Evolutionary conservation across 2,888 invertebrate genomes (phyloP).

Genomic region (Marasmarcha lunaedactyla): DNA sequence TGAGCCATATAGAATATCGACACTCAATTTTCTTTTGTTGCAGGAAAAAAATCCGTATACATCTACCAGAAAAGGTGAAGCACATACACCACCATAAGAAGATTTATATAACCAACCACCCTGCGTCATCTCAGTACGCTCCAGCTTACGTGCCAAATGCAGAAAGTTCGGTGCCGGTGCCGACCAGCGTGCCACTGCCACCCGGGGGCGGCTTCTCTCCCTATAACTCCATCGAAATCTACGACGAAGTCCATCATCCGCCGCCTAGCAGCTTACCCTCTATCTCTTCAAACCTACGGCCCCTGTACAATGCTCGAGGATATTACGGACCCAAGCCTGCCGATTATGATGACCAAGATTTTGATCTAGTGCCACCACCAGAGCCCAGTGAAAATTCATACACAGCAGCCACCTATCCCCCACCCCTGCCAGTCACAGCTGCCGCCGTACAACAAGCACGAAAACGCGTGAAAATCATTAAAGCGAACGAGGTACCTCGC

Average conservation of each 20-base stretch:
- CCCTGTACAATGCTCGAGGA: conserved; percentile 55
- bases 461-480: conserved; percentile 51
- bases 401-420: conserved; percentile 30
- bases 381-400: conserved; percentile 31
- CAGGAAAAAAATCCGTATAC: conserved; percentile 70
- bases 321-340: conserved; percentile 53
- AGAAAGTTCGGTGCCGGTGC: conserved; percentile 48
- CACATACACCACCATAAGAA: conserved; percentile 68
- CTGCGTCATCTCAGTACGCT: conserved; percentile 55
- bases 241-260: conserved; percentile 36
- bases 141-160: conserved; percentile 56
- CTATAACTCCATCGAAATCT: conserved; percentile 40
- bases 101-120: conserved; percentile 63
- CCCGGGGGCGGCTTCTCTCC: conserved; percentile 38
- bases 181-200: conserved; percentile 42
- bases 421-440: conserved; percentile 18
- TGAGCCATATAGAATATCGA: conserved; percentile 12
- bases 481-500: conserved; percentile 39
- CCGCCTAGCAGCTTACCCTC: conserved; percentile 26
- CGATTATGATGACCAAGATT: conserved; percentile 47
- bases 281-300: conserved; percentile 47
- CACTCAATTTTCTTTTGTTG: conserved; percentile 41
- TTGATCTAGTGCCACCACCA: conserved; percentile 35
- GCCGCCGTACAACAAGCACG: conserved; percentile 25
- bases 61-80: conserved; percentile 68